Base-by-base conservation (phyloP, 2,113 vertebrate genomes). In the Chauna torquata region DNA sequence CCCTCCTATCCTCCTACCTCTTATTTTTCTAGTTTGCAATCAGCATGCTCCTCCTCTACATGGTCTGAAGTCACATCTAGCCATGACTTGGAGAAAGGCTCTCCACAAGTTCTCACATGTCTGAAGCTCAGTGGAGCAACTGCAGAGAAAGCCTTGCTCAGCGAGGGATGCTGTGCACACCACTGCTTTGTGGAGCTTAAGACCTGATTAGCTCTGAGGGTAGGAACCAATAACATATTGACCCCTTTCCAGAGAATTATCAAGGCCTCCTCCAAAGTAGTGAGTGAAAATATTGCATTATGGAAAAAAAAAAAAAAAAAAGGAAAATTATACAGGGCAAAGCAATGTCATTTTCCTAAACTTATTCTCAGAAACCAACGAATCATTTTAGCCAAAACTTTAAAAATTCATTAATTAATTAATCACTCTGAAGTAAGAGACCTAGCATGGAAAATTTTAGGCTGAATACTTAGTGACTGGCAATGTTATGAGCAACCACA, bases 331-430 rank as follows among this genome's bases (percentile, higher is more conserved):
- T 64, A 50, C 42, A 78, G 62, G 24, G 47, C 32, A 92, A 75
- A 96, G 8, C 42, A 88, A 70, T 62, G 54, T 50, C 3, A 72
- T 94, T 92, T 88, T 71, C 70, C 88, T 77, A 81, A 92, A 58
- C 19, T 58, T 79, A 55, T 69, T 95, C 81, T 92, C 77, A 80
- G 81, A 92, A 96, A 70, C 17, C 17, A 69, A 62, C 64, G 38
- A 90, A 81, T 88, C 45, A 91, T 82, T 97, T 88, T 74, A 88
- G 47, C 58, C 62, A 80, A 90, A 86, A 28, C 16, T 58, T 57
- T 11, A 11, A 27, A 68, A 65, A 22, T 75, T 36, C 49, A 82
- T 42, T 15, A 47, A 70, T 69, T 45, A 52, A 80, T 77, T 92
- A 92, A 65, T 82, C 34, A 65, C 27, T 23, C 54, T 80, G 42